Conservation (phyloP, 2,888 invertebrate species). For the Odontocolon sp. region DNA sequence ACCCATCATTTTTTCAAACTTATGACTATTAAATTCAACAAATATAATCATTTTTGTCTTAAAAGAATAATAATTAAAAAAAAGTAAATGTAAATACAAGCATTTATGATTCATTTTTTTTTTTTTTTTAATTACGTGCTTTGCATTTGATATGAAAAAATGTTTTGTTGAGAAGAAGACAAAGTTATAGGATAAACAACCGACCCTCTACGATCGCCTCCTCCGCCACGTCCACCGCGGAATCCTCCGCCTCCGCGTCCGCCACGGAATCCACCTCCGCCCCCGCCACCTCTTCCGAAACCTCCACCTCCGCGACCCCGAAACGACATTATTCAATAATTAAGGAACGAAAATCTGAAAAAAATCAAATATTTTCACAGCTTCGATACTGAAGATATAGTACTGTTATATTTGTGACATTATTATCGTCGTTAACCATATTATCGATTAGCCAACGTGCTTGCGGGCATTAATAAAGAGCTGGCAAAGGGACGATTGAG, state of each 20-base stretch:
- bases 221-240: constrained; percentile 59
- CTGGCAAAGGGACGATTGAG: constrained; percentile 19
- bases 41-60: background rate
- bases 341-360: too few relatives aligned
- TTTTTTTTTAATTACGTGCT: background rate
- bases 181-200: background rate
- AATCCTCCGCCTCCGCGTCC: constrained; percentile 58
- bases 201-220: constrained; percentile 61
- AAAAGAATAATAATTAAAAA: background rate
- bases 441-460: constrained; percentile 47
- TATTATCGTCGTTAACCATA: constrained; percentile 42
- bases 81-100: background rate
- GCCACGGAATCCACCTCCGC: constrained; percentile 48
- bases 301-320: constrained; percentile 61
- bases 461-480: constrained; percentile 47
- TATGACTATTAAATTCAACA: background rate
- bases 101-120: background rate
- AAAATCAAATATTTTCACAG: too few relatives aligned
- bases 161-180: background rate
- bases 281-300: constrained; percentile 55
- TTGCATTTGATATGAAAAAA: background rate
- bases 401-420: constrained; percentile 26
- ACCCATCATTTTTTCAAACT: too few relatives aligned
- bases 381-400: background rate
- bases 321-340: constrained; percentile 64